Evolutionary conservation across 1,140 invertebrate species (phyloP), one percentile per base, ranked within the genome.

Genomic region (Cardiocondyla obscurior): DNA sequence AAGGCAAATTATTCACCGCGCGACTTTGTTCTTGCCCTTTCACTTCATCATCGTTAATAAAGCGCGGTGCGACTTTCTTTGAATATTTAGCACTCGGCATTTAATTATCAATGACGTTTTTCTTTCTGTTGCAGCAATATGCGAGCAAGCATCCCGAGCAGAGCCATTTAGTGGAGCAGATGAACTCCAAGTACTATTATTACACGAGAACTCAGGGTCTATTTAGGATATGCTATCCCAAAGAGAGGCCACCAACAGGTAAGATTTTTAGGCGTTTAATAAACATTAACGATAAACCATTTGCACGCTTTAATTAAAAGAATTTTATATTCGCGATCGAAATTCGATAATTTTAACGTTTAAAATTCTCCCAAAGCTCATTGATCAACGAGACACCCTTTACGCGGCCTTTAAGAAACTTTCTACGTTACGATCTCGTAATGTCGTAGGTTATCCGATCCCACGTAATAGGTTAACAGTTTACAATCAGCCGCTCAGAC

Each of bases 181-280:
- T 98, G 92, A 97, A 97, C 91, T 95, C 95, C 65, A 97, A 98
- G 93, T 98, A 97, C 92, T 97, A 96, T 90, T 98, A 96, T 92
- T 98, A 96, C 93, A 97, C 97, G 46, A 96, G 97, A 91, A 98
- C 97, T 85, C 96, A 97, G 90, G 98, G 98, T 88, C 95, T 99
- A 4, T 98, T 98, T 94, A 95, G 98, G 90, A 96, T 97, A 93
- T 99, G 98, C 91, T 98, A 98, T 93, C 97, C 97, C 28, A 97
- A 97, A 93, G 97, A 98, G 90, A 95, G 97, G 86, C 97, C 97
- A 57, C 97, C 97, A 25, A 96, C 96, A 91, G 97, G 97, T 98
- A 95, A 96, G 94, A 67, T 44, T 2, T 2, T 2, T 8, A 55
- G 22, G 39, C 6, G 42, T 7, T 22, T 0, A 49, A 8, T 76